phyloP scores from a whole-genome alignment of 2,113 vertebrate genomes.

The Talpa occidentalis region DNA sequence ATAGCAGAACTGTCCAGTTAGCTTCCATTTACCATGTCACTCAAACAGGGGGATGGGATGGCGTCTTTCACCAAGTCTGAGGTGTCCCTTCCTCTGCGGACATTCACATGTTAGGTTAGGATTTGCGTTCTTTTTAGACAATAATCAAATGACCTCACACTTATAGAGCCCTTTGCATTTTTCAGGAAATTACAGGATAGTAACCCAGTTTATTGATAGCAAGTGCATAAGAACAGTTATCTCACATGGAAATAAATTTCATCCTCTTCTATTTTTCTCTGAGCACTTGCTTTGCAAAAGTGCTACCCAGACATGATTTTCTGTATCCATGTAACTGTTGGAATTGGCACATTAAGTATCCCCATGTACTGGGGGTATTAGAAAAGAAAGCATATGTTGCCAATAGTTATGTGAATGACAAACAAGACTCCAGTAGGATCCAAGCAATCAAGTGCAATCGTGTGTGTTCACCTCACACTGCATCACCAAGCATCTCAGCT shows the following conservation, averaged over 20 bases:
- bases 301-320: fast-evolving
- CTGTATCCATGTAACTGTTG: not conserved
- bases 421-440: not conserved
- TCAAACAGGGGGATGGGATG: not conserved
- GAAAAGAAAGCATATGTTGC: not conserved
- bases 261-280: not conserved
- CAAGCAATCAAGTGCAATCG: not conserved
- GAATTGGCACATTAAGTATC: not conserved
- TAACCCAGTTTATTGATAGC: not conserved
- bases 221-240: not conserved
- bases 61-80: not conserved
- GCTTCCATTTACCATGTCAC: conserved; percentile 69
- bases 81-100: not conserved
- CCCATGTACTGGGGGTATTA: not conserved
- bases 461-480: not conserved
- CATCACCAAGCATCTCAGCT: not conserved
- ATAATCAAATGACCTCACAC: conserved; percentile 79
- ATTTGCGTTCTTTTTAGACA: conserved; percentile 58
- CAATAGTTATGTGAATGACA: too few relatives aligned
- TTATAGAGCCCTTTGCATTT: conserved; percentile 42
- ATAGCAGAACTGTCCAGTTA: conserved; percentile 80
- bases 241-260: not conserved
- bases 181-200: not conserved
- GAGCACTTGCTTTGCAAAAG: not conserved
- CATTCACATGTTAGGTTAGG: not conserved